Percentiles rank a stretch among this genome's conserved stretches.
Evolutionary conservation across 2,113 vertebrate species (phyloP).

Genomic region (Aegithalos caudatus): DNA sequence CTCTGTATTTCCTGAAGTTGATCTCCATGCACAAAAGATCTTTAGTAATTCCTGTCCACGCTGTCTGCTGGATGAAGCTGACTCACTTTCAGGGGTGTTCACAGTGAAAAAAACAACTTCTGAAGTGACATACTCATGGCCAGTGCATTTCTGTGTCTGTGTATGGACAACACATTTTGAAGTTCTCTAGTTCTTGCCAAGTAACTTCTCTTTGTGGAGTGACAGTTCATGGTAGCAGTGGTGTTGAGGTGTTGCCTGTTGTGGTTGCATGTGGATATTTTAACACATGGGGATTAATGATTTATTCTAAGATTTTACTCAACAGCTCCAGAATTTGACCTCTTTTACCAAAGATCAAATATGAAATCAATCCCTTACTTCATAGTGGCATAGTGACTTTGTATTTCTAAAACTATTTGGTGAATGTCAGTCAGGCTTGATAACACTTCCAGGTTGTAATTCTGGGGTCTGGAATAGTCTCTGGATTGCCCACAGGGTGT

Average conservation of each 20-base stretch:
- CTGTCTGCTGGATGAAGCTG: neutral
- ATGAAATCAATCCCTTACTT: neutral
- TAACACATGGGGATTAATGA: neutral
- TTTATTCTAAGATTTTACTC: neutral
- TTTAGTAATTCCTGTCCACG: neutral
- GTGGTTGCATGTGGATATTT: neutral
- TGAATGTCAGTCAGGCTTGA: neutral
- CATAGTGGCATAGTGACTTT: neutral
- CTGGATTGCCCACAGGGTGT: neutral
- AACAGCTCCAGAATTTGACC: neutral
- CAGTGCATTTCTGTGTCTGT: neutral
- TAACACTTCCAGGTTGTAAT: neutral
- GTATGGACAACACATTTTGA: neutral
- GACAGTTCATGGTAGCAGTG: neutral
- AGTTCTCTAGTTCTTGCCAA: neutral
- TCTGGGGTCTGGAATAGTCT: neutral
- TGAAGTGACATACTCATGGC: rapidly evolving
- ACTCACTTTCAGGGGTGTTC: neutral
- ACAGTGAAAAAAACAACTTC: neutral
- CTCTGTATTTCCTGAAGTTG: neutral
- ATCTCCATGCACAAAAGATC: neutral
- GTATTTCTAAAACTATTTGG: neutral
- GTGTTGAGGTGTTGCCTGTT: neutral
- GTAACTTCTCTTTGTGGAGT: neutral
- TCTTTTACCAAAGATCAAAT: neutral